These are phyloP conservation scores for Phrynocephalus forsythii DNA, from an alignment of 2,797 vertebrate species.

Conservation along the genomic window DNA sequence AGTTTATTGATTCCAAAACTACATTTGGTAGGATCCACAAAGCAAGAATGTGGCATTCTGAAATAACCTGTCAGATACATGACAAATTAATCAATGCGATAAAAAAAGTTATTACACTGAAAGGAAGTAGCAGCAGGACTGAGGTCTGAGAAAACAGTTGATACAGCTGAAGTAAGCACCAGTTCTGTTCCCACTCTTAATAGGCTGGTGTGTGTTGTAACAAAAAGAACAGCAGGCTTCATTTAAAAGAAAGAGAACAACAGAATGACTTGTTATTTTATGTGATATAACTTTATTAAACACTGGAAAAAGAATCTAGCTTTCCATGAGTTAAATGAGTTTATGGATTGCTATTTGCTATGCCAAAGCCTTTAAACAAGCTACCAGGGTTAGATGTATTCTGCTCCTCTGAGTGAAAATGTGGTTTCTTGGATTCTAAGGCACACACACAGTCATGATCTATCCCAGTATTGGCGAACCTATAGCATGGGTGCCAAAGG, in stretches of 20 bases:
- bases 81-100: constrained; percentile 35
- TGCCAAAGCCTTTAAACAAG: background rate
- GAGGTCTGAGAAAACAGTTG: background rate
- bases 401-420: background rate
- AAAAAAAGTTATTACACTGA: constrained; percentile 18
- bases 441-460: background rate
- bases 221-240: background rate
- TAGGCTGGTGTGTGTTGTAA: background rate
- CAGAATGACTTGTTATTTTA: background rate
- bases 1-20: constrained; percentile 31
- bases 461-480: background rate
- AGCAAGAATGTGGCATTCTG: constrained; percentile 4
- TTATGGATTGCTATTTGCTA: background rate
- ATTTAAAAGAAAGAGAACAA: background rate
- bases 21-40: constrained; percentile 30
- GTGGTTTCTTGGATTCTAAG: background rate
- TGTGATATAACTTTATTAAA: background rate
- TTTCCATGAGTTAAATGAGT: background rate
- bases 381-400: background rate
- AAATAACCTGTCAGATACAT: constrained; percentile 18
- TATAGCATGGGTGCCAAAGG: too few species aligned
- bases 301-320: background rate
- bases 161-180: background rate
- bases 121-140: background rate
- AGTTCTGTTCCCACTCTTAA: background rate